A percentile compares a stretch with the other conserved stretches of the same genome.
These are phyloP conservation scores for Ahaetulla prasina DNA, from an alignment of 2,113 vertebrate species.

Conservation along the genomic window DNA sequence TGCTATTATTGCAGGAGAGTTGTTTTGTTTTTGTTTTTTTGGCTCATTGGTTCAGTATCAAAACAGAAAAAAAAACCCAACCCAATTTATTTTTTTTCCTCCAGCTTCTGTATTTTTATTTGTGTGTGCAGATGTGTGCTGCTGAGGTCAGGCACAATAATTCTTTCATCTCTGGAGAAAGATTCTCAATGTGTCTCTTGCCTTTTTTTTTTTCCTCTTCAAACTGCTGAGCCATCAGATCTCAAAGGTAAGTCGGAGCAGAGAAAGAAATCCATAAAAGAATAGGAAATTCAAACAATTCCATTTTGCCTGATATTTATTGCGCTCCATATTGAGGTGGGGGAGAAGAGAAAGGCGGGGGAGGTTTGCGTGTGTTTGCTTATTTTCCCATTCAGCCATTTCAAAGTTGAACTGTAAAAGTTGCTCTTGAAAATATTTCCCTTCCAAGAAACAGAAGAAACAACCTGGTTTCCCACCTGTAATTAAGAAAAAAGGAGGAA, in stretches of 20 bases:
- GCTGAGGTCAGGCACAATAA: neutral
- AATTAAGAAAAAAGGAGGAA: conserved; percentile 13
- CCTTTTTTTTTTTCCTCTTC: neutral
- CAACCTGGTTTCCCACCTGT: accelerated
- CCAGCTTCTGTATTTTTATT: neutral
- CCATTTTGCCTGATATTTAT: neutral
- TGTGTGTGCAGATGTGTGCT: neutral
- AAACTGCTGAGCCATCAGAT: conserved; percentile 16
- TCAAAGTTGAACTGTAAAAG: neutral
- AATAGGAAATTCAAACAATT: neutral
- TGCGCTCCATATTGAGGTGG: neutral
- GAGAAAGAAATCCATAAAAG: neutral
- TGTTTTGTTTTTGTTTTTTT: neutral
- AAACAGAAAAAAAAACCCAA: neutral
- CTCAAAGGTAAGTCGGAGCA: neutral
- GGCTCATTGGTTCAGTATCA: conserved; percentile 11
- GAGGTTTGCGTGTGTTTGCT: neutral
- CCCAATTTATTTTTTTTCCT: conserved; percentile 1
- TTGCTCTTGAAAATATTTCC: neutral
- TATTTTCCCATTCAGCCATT: neutral
- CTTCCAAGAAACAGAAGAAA: neutral
- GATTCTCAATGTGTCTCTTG: neutral
- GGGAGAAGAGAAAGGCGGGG: neutral
- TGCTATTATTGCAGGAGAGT: conserved; percentile 5
- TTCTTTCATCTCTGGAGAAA: neutral